A percentile compares a stretch with the other conserved stretches of the same genome.
These are phyloP conservation scores for Drosophila lacteicornis DNA, from an alignment of 1,140 invertebrate species.

Conservation along the genomic window DNA sequence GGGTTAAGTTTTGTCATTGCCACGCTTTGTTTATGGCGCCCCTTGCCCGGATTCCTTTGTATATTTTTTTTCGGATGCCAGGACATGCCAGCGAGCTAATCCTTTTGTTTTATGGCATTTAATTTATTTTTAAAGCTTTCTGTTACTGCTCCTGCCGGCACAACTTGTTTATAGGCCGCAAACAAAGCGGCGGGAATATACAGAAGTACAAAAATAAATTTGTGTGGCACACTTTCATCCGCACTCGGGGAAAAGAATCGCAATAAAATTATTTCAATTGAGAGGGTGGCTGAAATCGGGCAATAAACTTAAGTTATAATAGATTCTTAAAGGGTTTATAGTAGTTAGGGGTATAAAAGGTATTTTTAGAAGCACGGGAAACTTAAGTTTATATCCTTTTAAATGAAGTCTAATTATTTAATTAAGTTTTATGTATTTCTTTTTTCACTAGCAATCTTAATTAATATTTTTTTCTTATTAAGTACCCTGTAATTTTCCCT, in stretches of 20 bases:
- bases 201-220: conserved; percentile 34
- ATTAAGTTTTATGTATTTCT: not conserved
- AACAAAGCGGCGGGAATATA: conserved; percentile 43
- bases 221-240: conserved; percentile 44
- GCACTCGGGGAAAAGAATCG: conserved; percentile 8
- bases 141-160: conserved; percentile 25
- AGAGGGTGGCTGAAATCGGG: not conserved
- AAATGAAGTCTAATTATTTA: no score
- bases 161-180: conserved; percentile 66
- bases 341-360: not conserved
- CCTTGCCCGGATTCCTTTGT: conserved; percentile 4
- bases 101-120: conserved; percentile 82
- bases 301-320: not conserved
- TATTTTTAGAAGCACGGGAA: no score
- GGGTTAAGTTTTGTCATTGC: conserved; percentile 82
- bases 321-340: not conserved
- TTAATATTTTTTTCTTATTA: no score
- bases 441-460: not conserved
- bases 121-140: conserved; percentile 81
- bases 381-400: not conserved
- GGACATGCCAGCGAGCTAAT: conserved; percentile 63
- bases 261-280: conserved; percentile 11
- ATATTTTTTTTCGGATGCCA: conserved; percentile 15
- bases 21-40: conserved; percentile 72
- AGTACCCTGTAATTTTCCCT: not conserved